phyloP scores from a whole-genome alignment of 1,140 invertebrate genomes.

The Microvelia longipes region DNA sequence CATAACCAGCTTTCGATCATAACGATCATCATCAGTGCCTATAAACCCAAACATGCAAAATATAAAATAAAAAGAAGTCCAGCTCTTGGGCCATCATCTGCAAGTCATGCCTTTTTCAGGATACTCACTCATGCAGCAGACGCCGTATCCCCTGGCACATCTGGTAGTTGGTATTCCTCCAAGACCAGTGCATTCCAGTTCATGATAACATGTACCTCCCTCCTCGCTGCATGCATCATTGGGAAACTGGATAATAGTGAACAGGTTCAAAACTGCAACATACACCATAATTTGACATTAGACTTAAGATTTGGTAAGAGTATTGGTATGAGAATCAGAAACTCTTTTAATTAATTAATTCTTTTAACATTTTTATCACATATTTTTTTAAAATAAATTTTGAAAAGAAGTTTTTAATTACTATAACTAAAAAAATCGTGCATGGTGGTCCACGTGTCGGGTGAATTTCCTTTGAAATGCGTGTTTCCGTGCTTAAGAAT shows the following conservation, averaged over 20 bases:
- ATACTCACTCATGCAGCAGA: conserved; percentile 56
- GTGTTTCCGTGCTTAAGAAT: too few relatives aligned
- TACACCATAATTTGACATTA: not conserved
- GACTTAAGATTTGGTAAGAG: not conserved
- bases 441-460: too few relatives aligned
- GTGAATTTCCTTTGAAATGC: too few relatives aligned
- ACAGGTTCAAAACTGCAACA: conserved; percentile 43
- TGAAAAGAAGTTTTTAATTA: too few relatives aligned
- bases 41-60: too few relatives aligned
- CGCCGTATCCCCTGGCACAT: conserved; percentile 56
- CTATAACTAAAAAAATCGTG: too few relatives aligned
- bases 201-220: conserved; percentile 49
- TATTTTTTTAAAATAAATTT: too few relatives aligned
- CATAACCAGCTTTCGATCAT: too few relatives aligned
- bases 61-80: too few relatives aligned
- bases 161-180: conserved; percentile 44
- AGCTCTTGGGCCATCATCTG: too few relatives aligned
- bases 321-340: not conserved
- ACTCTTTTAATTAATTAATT: not conserved
- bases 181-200: conserved; percentile 41
- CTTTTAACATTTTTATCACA: not conserved
- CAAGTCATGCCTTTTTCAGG: too few relatives aligned
- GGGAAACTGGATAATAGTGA: conserved; percentile 53
- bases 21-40: too few relatives aligned
- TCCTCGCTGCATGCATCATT: conserved; percentile 42